Percentiles rank a stretch among this genome's conserved stretches.
phyloP scores from a whole-genome alignment of 2,888 invertebrate genomes.

The Yponomeuta sedellus region DNA sequence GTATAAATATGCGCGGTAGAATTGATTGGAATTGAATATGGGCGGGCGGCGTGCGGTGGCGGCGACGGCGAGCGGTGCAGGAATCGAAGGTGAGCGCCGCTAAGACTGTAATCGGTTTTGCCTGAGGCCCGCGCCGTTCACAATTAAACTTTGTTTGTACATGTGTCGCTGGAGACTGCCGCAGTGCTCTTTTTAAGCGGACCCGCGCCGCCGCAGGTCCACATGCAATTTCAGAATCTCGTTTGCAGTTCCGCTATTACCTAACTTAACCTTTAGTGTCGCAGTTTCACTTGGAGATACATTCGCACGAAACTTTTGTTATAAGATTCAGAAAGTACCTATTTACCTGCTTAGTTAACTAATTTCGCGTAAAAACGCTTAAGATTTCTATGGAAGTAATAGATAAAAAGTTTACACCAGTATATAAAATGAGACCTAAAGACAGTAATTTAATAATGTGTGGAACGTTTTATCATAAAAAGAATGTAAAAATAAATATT shows the following conservation, averaged over 20 bases:
- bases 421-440: too few species aligned
- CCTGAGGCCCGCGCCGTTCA: slow-evolving; percentile 57
- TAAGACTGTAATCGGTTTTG: slow-evolving; percentile 77
- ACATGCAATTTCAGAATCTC: slow-evolving; percentile 67
- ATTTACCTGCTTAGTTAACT: not conserved
- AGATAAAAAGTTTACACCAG: too few species aligned
- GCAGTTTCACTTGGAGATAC: not conserved
- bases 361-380: not conserved
- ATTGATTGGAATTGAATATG: slow-evolving; percentile 77
- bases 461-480: too few species aligned
- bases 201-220: slow-evolving; percentile 48
- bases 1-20: slow-evolving; percentile 70
- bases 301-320: not conserved
- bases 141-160: slow-evolving; percentile 76
- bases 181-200: slow-evolving; percentile 74
- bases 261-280: slow-evolving; percentile 18
- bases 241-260: slow-evolving; percentile 13
- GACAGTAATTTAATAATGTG: too few species aligned
- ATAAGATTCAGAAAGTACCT: not conserved
- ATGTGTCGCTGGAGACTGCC: slow-evolving; percentile 75
- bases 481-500: too few species aligned
- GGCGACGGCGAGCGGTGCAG: slow-evolving; percentile 37
- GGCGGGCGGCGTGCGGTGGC: slow-evolving; percentile 46
- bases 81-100: slow-evolving; percentile 73
- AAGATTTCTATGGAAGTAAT: too few species aligned